phyloP scores from a whole-genome alignment of 2,888 invertebrate genomes.

The Rhimphoctona megacephalus region DNA sequence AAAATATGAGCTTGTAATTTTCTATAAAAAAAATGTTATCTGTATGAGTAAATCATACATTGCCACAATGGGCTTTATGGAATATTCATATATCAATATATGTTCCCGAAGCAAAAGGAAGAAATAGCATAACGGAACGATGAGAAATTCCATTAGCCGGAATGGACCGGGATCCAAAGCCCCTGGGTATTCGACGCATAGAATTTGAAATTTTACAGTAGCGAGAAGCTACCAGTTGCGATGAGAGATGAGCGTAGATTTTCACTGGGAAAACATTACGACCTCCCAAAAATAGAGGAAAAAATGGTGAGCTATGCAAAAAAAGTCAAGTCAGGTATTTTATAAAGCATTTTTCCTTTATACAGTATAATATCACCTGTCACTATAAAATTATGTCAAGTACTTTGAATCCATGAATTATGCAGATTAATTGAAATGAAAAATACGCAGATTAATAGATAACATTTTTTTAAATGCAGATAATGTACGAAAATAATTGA shows the following conservation, averaged over 20 bases:
- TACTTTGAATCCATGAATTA: background rate
- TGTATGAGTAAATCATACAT: background rate
- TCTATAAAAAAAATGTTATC: background rate
- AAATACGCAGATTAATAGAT: background rate
- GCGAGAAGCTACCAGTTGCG: constrained; percentile 51
- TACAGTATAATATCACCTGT: background rate
- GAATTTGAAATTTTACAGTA: constrained; percentile 66
- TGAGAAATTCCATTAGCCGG: constrained; percentile 68
- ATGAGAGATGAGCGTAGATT: constrained; percentile 18
- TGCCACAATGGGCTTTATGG: background rate
- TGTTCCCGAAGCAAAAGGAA: background rate
- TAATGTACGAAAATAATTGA: constrained; percentile 28
- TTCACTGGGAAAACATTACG: background rate
- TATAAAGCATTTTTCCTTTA: background rate
- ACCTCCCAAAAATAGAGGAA: background rate
- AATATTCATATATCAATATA: background rate
- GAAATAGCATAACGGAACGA: background rate
- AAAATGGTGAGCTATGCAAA: background rate
- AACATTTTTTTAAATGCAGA: background rate
- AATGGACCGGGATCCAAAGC: constrained; percentile 42
- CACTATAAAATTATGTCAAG: background rate
- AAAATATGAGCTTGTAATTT: too few species aligned
- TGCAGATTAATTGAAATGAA: too few species aligned
- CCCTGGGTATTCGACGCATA: constrained; percentile 50
- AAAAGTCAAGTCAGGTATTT: background rate